phyloP scores from a whole-genome alignment of 2,113 vertebrate genomes.

The Ammodramus savannarum region DNA sequence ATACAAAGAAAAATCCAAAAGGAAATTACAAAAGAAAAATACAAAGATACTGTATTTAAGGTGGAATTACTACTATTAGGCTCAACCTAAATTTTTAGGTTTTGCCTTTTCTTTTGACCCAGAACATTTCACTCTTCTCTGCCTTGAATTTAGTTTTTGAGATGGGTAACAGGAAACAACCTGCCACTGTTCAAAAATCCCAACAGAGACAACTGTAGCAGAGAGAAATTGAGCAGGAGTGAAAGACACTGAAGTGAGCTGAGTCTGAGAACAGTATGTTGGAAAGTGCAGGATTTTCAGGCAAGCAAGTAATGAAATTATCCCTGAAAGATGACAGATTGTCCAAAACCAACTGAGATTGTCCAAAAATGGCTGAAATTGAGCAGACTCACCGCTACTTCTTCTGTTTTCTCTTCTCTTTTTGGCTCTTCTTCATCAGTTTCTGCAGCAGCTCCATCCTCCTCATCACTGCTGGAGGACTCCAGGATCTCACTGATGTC shows the following conservation, averaged over 20 bases:
- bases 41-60: background rate
- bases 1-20: background rate
- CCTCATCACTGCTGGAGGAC: conserved; percentile 92
- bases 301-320: background rate
- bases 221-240: background rate
- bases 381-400: conserved; percentile 62
- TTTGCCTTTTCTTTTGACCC: background rate
- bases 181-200: background rate
- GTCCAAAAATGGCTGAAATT: background rate
- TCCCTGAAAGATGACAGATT: background rate
- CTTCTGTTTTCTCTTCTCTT: conserved; percentile 77
- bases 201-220: background rate
- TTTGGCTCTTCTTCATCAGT: conserved; percentile 80
- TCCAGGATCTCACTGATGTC: conserved; percentile 97
- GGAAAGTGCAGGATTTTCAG: background rate
- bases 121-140: background rate
- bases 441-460: conserved; percentile 81
- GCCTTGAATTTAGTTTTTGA: background rate
- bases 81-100: background rate
- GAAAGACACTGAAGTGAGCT: background rate
- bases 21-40: background rate
- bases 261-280: accelerated
- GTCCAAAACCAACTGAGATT: too few relatives aligned
- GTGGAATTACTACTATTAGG: background rate
- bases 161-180: background rate